These are phyloP conservation scores for Microtus richardsoni DNA, from an alignment of 2,113 vertebrate genomes.

Conservation along the genomic window DNA sequence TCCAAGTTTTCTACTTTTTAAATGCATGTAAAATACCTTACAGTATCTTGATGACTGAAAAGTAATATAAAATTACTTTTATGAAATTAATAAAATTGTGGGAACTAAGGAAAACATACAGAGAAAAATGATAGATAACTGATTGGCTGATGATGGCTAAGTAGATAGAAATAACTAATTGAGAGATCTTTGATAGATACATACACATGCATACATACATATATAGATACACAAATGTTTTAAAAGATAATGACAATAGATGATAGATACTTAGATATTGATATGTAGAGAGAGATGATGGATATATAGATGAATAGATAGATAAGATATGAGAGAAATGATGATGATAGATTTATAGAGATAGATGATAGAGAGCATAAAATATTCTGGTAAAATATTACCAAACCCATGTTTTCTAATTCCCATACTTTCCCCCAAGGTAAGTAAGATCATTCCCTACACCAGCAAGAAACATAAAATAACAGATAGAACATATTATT, in stretches of 20 bases:
- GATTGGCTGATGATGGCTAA: neutral
- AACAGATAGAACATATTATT: neutral
- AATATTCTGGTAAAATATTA: neutral
- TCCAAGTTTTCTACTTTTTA: neutral
- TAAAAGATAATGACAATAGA: neutral
- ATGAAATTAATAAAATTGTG: neutral
- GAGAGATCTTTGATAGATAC: neutral
- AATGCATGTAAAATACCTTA: neutral
- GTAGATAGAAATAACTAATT: neutral
- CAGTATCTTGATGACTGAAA: neutral
- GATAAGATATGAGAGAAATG: neutral
- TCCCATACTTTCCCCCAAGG: neutral
- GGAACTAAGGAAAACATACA: neutral
- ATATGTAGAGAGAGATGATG: neutral
- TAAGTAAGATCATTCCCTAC: neutral
- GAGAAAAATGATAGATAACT: neutral
- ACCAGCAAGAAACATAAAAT: neutral
- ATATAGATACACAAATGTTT: neutral
- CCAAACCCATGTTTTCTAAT: neutral
- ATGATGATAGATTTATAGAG: neutral
- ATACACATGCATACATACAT: neutral
- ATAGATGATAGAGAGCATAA: neutral
- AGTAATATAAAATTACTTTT: neutral
- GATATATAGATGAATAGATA: neutral
- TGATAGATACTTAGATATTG: neutral